Evolutionary conservation across 2,888 invertebrate genomes (phyloP).

Genomic region (Latrodectus hesperus): DNA sequence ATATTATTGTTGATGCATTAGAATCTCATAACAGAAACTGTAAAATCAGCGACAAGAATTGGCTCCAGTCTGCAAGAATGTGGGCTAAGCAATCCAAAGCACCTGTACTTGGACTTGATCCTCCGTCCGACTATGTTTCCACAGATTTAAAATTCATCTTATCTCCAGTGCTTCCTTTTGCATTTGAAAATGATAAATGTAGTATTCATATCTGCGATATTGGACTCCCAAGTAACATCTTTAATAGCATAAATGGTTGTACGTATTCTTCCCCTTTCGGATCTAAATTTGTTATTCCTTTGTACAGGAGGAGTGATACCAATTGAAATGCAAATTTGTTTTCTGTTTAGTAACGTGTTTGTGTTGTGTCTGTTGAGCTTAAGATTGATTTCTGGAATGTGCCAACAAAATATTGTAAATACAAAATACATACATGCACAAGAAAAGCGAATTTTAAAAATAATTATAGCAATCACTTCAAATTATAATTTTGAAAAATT

Average conservation of each 20-base stretch:
- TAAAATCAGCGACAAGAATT: constrained; percentile 71
- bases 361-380: too few relatives aligned
- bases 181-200: constrained; percentile 79
- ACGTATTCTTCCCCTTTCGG: constrained; percentile 90
- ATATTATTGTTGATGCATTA: constrained; percentile 74
- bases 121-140: constrained; percentile 80
- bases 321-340: neutral
- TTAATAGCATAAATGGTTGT: constrained; percentile 82
- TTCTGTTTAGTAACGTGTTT: neutral
- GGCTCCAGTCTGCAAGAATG: constrained; percentile 77
- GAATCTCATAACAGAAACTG: constrained; percentile 73
- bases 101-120: constrained; percentile 85
- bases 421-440: too few relatives aligned
- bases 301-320: constrained; percentile 74
- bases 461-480: too few relatives aligned
- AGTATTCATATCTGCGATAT: constrained; percentile 90
- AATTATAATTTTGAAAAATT: too few relatives aligned
- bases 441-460: too few relatives aligned
- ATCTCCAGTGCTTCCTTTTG: constrained; percentile 83
- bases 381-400: too few relatives aligned
- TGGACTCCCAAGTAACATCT: constrained; percentile 86
- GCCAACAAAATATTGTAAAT: too few relatives aligned
- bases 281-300: constrained; percentile 86
- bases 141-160: constrained; percentile 81
- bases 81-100: constrained; percentile 85